Base-by-base conservation (phyloP, 2,797 vertebrate species). In the Eleutherodactylus coqui region DNA sequence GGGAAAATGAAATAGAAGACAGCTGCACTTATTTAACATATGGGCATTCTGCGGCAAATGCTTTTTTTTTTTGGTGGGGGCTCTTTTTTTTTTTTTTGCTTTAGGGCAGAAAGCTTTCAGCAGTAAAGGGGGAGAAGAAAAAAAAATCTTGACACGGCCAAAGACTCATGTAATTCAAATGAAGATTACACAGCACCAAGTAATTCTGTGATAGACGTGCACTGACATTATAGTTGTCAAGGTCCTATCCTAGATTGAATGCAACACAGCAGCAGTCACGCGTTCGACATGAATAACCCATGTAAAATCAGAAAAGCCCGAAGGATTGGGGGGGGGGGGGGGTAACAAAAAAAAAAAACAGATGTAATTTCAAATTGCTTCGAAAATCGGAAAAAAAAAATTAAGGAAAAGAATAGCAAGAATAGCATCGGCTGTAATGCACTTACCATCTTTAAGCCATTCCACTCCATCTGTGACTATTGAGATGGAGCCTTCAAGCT, bases 361-460 rank as follows among this genome's bases (percentile, higher is more conserved):
- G 3, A 49, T 73, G 32, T 32, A 75, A 82, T 77, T 53, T 55
- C 14, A 82, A 82, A 83, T 51, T 45, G 73, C 62, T 69, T 36
- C 55, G 13, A 29, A 89, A 89, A 90, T 92, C 92, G 89, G 92
- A 88, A 85, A 86, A 69, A 87, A 89, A 86, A 86, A 80, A 80
- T 19, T 4, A 60, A 29, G 53, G 27, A 38, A 41, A 83, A 34
- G 29, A 55, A 62, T 1, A 55, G 5, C 76, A 53, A 70, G 45
- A 75, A 77, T 41, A 72, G 69, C 36, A 36, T 64, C 21, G 41
- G 13, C 77, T 83, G 16, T 16, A 49, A 87, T 53, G 89, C 92
- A 93, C 98, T 98, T 99, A 99, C 98, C 98, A 99, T 99, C 96
- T 99, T 98, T 97, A 98, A 98, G 96, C 97, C 97, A 98, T 98